Base-by-base conservation (phyloP, 2,113 vertebrate genomes). In the Fukomys damarensis region DNA sequence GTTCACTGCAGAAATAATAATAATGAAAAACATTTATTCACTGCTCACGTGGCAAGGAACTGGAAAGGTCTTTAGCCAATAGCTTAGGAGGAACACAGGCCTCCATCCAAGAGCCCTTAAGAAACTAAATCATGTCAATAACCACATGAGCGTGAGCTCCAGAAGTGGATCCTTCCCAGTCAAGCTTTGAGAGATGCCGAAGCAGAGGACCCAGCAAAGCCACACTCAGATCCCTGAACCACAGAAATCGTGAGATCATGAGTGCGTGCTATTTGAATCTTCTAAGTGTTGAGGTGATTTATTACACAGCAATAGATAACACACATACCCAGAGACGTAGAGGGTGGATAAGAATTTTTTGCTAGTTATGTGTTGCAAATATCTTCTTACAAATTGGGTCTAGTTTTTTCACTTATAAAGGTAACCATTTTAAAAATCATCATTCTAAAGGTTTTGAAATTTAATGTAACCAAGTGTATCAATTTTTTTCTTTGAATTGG, bases 1-100 rank as follows among this genome's bases (percentile, higher is more conserved):
- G 30, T 38, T 91, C n/a, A 63, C 65, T 93, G 77, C 32, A 85
- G 65, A 96, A 86, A 86, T 81, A 94, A 84, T 81, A 94, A 84
- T 89, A 89, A 86, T 30, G 6, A 89, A 91, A 89, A 83, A 26
- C 32, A 88, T 52, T 43, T 87, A 72, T 38, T 54, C 56, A 87
- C 24, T 77, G 52, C 20, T 46, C 95, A 76, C 0, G 28, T 81
- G 85, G 41, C 65, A 86, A 82, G 32, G 38, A 81, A 66, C 72
- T 14, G 28, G 26, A 30, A 76, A 95, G 38, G 65, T 28, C 65
- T 86, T 66, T 54, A 46, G 85, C 38, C 76, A 86, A 68, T 68
- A 61, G 68, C 49, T 81, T 32, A 9, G 3, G 35, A 94, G 20
- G 41, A 91, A 41, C 74, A 68, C 49, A 65, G 83, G 26, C 43